Base-by-base conservation (phyloP, 2,888 invertebrate species). In the Lycophotia porphyrea region DNA sequence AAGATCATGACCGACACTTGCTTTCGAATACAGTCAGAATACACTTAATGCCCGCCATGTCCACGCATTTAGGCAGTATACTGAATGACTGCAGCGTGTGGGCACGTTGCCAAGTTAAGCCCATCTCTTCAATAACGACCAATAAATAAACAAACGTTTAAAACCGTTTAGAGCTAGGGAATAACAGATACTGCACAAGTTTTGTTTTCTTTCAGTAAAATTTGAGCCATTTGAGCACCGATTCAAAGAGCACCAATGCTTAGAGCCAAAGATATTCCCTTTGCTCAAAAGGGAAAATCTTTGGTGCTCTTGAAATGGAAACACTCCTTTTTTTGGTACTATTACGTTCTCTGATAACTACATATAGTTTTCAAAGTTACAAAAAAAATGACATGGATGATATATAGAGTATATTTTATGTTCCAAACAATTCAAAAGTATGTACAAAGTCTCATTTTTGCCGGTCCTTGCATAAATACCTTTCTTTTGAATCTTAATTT, bases 121-220 rank as follows among this genome's bases (percentile, higher is more conserved):
- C 71, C 67, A 58, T 67, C 65, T 72, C 78, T 82, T 82, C 74
- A 84, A 84, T 82, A 84, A 76, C 74, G 75, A 52, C 44, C 82
- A 78, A 84, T 84, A 84, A 84, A 84, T 80, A 80, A 80, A 84
- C 80, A 79, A 78, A 76, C 70, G 76, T 60, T 79, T 70, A 52
- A 73, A 70, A 61, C 52, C 67, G 67, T 39, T 78, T 81, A 76
- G 55, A 52, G 52, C 36, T 52, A 55, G 31, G 31, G 65, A 71
- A 82, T 74, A 69, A 65, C 34, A 70, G 47, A 68, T 44, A 58
- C 13, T 60, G 34, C n/a, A 8, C 15, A n/a, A 1, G 18, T 67
- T 52, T 58, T 24, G 0, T 69, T 24, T 36, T 15, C 13, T 61
- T 58, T 58, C 3, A 9, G 58, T 21, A 9, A 27, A 27, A n/a